phyloP scores from a whole-genome alignment of 2,113 vertebrate species.

The Dermatemys mawii region DNA sequence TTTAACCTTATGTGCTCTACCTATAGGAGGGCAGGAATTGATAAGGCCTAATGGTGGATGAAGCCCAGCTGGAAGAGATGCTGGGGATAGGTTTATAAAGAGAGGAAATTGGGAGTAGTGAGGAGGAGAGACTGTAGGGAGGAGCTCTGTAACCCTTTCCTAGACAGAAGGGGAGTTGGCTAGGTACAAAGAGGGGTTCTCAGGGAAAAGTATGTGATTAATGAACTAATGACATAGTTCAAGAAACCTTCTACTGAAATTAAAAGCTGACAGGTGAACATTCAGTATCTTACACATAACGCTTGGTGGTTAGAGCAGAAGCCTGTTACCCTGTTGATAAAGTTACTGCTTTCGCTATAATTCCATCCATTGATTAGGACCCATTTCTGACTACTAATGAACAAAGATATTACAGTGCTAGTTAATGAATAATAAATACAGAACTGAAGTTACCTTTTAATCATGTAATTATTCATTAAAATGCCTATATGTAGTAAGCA shows the following conservation, averaged over 20 bases:
- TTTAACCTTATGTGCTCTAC: not conserved
- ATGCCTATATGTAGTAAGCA: not conserved
- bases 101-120: not conserved
- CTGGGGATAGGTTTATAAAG: not conserved
- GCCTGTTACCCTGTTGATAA: not conserved
- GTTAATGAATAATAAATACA: conserved; percentile 27
- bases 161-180: not conserved
- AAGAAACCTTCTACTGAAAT: conserved; percentile 25
- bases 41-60: not conserved
- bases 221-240: conserved; percentile 39
- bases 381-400: not conserved
- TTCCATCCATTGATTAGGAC: not conserved
- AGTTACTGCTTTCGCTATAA: not conserved
- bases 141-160: no score
- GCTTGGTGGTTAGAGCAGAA: not conserved
- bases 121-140: not conserved
- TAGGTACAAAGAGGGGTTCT: not conserved
- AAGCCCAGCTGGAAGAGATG: not conserved
- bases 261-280: not conserved
- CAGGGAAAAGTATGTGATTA: not conserved
- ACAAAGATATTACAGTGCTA: conserved; percentile 4
- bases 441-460: not conserved
- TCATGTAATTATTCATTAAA: not conserved
- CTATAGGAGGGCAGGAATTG: not conserved
- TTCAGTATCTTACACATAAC: not conserved